Evolutionary conservation across 1,140 invertebrate species (phyloP).

Genomic region (Ectropis grisescens): DNA sequence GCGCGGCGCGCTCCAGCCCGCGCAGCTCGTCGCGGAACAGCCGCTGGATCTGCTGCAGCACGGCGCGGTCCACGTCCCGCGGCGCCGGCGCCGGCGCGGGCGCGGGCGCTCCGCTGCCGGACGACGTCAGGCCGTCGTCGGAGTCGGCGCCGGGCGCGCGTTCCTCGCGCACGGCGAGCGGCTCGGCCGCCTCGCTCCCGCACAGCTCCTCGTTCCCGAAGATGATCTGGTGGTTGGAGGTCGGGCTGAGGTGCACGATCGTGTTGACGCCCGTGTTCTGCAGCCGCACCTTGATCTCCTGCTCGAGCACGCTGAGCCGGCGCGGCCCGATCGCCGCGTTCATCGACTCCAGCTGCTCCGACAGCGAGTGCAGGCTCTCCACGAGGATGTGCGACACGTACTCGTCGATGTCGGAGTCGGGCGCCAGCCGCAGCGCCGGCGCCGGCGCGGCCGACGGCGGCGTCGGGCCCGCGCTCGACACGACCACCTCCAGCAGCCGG

Average conservation of each 20-base stretch:
- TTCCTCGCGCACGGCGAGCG: constrained; percentile 26
- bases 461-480: constrained; percentile 35
- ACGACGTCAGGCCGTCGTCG: constrained; percentile 36
- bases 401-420: constrained; percentile 46
- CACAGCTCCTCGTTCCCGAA: constrained; percentile 57
- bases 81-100: constrained; percentile 1
- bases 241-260: constrained; percentile 57
- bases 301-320: constrained; percentile 61
- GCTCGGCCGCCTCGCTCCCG: too few relatives aligned
- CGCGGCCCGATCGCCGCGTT: constrained; percentile 50
- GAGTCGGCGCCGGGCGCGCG: constrained; percentile 24
- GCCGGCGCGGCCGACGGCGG: background rate
- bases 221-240: constrained; percentile 60
- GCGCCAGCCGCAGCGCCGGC: background rate
- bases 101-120: constrained; percentile 12
- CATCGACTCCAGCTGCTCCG: constrained; percentile 61
- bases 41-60: constrained; percentile 59
- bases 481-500: constrained; percentile 61
- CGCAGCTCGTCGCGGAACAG: constrained; percentile 50
- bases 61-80: constrained; percentile 38
- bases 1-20: constrained; percentile 11
- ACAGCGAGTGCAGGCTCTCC: constrained; percentile 61
- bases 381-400: constrained; percentile 66
- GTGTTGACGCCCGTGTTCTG: constrained; percentile 65
- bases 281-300: constrained; percentile 66